Percentiles rank a stretch among this genome's conserved stretches.
Conservation (phyloP, 2,113 vertebrate genomes). For the Centropus bengalensis region DNA sequence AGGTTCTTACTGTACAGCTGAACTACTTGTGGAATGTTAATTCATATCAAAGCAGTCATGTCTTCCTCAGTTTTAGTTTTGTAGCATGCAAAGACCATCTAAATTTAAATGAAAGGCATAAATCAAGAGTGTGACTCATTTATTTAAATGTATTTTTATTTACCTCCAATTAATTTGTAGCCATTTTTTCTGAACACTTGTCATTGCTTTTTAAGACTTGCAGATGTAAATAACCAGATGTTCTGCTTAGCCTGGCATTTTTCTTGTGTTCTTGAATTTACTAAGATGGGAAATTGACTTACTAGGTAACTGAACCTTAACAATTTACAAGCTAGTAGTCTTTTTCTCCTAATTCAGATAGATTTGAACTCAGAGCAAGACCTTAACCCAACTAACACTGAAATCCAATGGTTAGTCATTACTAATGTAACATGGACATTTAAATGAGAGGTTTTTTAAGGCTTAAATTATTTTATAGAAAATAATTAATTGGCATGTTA, state of each 20-base stretch:
- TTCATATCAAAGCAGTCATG: neutral
- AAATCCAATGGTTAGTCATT: constrained; percentile 1
- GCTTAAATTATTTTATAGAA: neutral
- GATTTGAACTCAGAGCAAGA: neutral
- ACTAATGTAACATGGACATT: constrained; percentile 2
- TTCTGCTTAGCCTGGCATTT: neutral
- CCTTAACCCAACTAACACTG: neutral
- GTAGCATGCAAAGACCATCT: neutral
- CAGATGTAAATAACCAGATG: neutral
- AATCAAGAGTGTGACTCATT: neutral
- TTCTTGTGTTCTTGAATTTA: neutral
- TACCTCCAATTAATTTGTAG: neutral
- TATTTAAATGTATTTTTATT: neutral
- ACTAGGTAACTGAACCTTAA: neutral
- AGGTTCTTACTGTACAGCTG: neutral
- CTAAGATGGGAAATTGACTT: neutral
- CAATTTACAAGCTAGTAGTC: neutral
- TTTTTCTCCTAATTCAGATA: neutral
- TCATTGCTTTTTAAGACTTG: neutral
- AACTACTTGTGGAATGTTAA: neutral
- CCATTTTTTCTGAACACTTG: neutral
- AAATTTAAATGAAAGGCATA: neutral
- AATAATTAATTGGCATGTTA: neutral
- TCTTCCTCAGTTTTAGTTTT: neutral
- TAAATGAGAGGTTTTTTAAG: constrained; percentile 17